Conservation (phyloP, 1,140 invertebrate species). For the Drosophila kohkoa region DNA sequence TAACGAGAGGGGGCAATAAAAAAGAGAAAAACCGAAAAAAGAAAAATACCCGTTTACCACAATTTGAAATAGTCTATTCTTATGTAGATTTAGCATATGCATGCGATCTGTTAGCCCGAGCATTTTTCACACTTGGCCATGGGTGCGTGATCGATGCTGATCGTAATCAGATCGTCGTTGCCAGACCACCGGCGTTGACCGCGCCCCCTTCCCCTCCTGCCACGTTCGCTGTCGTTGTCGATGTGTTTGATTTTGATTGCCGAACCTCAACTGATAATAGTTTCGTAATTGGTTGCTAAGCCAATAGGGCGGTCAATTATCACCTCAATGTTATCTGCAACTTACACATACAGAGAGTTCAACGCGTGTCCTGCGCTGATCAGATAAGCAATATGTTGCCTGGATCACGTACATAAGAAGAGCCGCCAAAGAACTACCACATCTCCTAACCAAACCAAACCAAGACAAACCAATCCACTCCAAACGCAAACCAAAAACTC, state of each 20-base stretch:
- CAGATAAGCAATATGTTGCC: slow-evolving; percentile 56
- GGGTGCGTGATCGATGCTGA: slow-evolving; percentile 56
- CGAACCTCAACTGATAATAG: slow-evolving; percentile 57
- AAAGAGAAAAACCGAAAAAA: too few relatives aligned
- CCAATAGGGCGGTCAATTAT: slow-evolving; percentile 82
- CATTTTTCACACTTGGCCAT: slow-evolving; percentile 70
- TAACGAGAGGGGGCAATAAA: slow-evolving; percentile 13
- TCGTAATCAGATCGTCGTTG: slow-evolving; percentile 23
- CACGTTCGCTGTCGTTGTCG: slow-evolving; percentile 1
- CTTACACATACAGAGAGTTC: neutral
- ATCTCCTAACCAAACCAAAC: slow-evolving; percentile 42
- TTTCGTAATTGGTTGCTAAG: slow-evolving; percentile 77
- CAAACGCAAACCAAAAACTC: slow-evolving; percentile 12
- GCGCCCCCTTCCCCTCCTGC: slow-evolving; percentile 33
- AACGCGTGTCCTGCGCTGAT: slow-evolving; percentile 60
- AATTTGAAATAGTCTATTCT: neutral
- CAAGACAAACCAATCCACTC: slow-evolving; percentile 26
- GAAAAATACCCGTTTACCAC: neutral
- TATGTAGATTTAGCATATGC: slow-evolving; percentile 28
- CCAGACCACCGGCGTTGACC: slow-evolving; percentile 62
- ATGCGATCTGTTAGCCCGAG: slow-evolving; percentile 30
- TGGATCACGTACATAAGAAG: slow-evolving; percentile 67
- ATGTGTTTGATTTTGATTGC: slow-evolving; percentile 69
- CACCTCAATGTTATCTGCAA: slow-evolving; percentile 75
- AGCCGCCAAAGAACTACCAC: slow-evolving; percentile 53